A percentile compares a stretch with the other conserved stretches of the same genome.
Evolutionary conservation across 2,797 vertebrate species (phyloP).

Genomic region (Erpetoichthys calabaricus): DNA sequence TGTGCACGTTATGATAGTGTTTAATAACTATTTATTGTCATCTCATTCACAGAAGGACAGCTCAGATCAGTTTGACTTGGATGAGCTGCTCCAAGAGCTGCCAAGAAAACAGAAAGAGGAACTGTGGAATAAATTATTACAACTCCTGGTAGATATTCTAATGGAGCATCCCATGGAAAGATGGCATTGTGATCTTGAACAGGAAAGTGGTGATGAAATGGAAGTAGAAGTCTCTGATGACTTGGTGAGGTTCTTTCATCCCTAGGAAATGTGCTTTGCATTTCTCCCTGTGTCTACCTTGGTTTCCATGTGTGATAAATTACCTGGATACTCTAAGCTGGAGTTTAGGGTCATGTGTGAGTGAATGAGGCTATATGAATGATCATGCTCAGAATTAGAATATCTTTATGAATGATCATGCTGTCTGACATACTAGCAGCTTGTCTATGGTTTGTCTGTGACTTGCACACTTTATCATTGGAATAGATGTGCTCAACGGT

Average conservation of each 20-base stretch:
- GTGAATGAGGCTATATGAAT: too few species aligned
- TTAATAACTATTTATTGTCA: too few species aligned
- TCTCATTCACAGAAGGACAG: constrained; percentile 50
- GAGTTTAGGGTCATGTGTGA: too few species aligned
- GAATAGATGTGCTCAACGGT: too few species aligned
- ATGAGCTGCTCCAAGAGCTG: constrained; percentile 78
- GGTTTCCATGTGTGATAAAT: neutral
- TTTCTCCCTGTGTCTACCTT: neutral
- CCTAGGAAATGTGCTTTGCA: neutral
- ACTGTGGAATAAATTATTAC: constrained; percentile 60
- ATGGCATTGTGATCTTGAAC: constrained; percentile 38
- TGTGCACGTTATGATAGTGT: too few species aligned
- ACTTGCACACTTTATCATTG: too few species aligned
- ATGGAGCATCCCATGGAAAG: constrained; percentile 56
- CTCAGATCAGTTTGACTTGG: constrained; percentile 61
- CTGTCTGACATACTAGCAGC: too few species aligned
- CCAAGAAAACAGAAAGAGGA: constrained; percentile 60
- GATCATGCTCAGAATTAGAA: too few species aligned
- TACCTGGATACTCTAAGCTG: too few species aligned
- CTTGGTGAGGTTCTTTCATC: constrained; percentile 41
- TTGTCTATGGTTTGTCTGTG: too few species aligned
- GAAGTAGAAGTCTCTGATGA: constrained; percentile 43
- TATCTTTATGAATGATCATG: too few species aligned
- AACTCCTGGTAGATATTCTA: constrained; percentile 50
- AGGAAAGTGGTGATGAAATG: constrained; percentile 35